These are phyloP conservation scores for Centrocercus urophasianus DNA, from an alignment of 2,113 vertebrate genomes.

Conservation along the genomic window DNA sequence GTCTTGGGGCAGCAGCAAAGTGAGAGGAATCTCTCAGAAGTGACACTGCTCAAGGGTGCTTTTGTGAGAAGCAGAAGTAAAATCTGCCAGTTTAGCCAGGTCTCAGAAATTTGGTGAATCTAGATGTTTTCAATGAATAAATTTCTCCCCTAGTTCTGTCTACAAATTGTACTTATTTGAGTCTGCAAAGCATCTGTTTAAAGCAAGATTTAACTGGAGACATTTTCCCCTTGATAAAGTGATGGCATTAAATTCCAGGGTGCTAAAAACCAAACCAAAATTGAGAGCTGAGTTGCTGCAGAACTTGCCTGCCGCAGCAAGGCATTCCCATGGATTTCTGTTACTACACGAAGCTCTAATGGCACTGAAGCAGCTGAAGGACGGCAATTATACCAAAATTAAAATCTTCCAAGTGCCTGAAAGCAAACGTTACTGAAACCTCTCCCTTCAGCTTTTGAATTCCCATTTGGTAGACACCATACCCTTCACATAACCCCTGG, in stretches of 20 bases:
- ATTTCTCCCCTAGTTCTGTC: neutral
- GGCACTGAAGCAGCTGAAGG: conserved; percentile 34
- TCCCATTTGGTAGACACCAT: conserved; percentile 4
- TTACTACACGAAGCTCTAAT: conserved; percentile 36
- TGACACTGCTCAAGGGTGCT: neutral
- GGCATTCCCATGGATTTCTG: conserved; percentile 22
- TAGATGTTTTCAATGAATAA: neutral
- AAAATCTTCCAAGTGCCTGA: neutral
- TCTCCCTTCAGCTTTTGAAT: conserved; percentile 36
- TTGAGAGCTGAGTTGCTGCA: conserved; percentile 20
- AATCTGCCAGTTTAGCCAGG: neutral
- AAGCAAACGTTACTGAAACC: conserved; percentile 8
- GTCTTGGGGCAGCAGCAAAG: neutral
- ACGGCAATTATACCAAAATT: conserved; percentile 10
- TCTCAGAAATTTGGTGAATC: neutral
- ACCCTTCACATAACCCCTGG: conserved; percentile 32
- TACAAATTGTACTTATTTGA: conserved; percentile 12
- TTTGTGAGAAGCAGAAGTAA: neutral
- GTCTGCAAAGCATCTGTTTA: conserved; percentile 33
- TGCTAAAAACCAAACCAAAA: conserved; percentile 53
- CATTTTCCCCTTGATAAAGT: conserved; percentile 41
- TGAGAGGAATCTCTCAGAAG: fast-evolving
- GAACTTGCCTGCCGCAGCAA: conserved; percentile 51
- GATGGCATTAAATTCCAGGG: conserved; percentile 33
- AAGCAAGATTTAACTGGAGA: conserved; percentile 53